Evolutionary conservation across 2,113 vertebrate species (phyloP).

Genomic region (Pithys albifrons): DNA sequence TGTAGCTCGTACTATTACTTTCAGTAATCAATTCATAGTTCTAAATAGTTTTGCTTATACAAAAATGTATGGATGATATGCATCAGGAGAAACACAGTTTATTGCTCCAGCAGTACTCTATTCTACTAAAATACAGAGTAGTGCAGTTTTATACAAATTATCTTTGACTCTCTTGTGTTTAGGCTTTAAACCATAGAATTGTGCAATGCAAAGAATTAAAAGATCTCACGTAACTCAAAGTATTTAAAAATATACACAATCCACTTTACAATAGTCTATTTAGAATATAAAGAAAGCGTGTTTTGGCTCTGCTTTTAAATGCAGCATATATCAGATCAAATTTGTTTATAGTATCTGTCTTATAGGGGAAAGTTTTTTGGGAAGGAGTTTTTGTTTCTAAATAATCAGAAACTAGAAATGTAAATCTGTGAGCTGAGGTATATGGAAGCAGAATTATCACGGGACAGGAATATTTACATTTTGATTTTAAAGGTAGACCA

Average conservation of each 20-base stretch:
- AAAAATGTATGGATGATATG: slow-evolving; percentile 43
- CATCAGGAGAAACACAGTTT: background rate
- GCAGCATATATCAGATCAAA: background rate
- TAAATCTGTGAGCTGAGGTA: background rate
- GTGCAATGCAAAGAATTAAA: background rate
- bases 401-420: background rate
- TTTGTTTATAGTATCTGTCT: background rate
- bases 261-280: background rate
- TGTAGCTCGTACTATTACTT: slow-evolving; percentile 85
- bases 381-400: background rate
- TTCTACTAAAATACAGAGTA: background rate
- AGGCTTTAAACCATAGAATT: background rate
- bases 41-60: slow-evolving; percentile 73
- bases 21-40: slow-evolving; percentile 83
- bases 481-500: background rate
- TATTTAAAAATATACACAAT: background rate
- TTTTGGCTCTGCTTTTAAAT: background rate
- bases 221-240: background rate
- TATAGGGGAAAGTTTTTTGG: background rate
- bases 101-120: background rate
- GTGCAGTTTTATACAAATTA: background rate
- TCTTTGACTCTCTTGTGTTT: background rate
- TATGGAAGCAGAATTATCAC: background rate
- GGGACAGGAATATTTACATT: background rate
- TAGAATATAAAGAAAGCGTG: background rate